Base-by-base conservation (phyloP, 2,888 invertebrate species). In the Drosophila atroscutellata region DNA sequence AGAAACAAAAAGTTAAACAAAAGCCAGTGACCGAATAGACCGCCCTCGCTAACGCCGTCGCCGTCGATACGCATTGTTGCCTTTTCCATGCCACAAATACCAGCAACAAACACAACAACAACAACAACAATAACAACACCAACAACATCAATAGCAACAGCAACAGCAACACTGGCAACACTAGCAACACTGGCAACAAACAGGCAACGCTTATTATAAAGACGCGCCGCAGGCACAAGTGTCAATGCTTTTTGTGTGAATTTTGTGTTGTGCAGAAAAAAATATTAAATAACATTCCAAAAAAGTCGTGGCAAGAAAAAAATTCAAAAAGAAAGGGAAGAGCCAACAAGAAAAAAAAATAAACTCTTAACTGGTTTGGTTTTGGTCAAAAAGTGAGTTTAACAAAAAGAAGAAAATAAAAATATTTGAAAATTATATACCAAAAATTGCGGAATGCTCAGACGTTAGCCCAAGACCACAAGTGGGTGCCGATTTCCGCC, bases 171-270 rank as follows among this genome's bases (percentile, higher is more conserved):
- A 15, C 26, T 26, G 3, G 47, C 50, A 36, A 26, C 50, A 54
- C 51, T 26, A 51, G 37, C 58, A 57, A 47, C 54, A 52, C 20
- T 47, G 45, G 50, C 64, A 59, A 45, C 68, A 69, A 70, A 57
- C 68, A 50, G 66, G 49, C 63, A 80, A 64, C 67, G 39, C 73
- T 76, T 72, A 67, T 67, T 64, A 81, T 72, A 84, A 80, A 84
- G 77, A 83, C 75, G 70, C 72, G 85, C 83, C 83, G 71, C 75
- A 66, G 83, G 80, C 86, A 74, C 72, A 86, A 89, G 84, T 87
- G 86, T 87, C 86, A 87, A 88, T 86, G 86, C 72, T 77, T 83
- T 82, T 83, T 82, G 75, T 75, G 77, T 79, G 74, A 84, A 63
- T 77, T 75, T 77, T 70, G 26, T 11, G 26, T 11, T 42, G 71